Percentiles rank a stretch among this genome's conserved stretches.
These are phyloP conservation scores for Platysternon megacephalum DNA, from an alignment of 2,113 vertebrate species.

Conservation along the genomic window DNA sequence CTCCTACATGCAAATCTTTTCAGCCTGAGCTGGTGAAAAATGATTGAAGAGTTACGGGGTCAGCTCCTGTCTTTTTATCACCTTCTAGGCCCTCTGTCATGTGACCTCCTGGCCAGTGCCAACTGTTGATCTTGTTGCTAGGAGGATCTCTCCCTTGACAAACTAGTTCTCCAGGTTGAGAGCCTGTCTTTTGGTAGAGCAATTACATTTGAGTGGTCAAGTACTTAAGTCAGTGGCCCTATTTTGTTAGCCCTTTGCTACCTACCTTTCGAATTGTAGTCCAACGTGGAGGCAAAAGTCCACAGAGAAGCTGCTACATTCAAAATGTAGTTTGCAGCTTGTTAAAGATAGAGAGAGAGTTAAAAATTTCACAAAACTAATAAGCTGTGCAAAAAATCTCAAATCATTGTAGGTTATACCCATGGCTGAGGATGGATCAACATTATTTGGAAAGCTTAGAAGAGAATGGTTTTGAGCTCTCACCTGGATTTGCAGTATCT, in stretches of 20 bases:
- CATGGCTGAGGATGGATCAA: background rate
- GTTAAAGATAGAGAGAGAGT: background rate
- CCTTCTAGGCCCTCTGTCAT: background rate
- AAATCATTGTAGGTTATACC: background rate
- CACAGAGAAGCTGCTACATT: background rate
- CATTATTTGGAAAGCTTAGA: background rate
- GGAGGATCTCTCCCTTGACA: background rate
- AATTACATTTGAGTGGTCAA: background rate
- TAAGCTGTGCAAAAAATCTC: background rate
- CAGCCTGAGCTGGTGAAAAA: no score
- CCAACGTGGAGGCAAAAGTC: background rate
- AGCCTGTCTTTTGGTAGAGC: background rate
- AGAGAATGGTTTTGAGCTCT: background rate
- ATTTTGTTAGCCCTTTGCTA: background rate
- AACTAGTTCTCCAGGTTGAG: background rate
- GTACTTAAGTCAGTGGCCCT: background rate
- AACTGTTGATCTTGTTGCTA: background rate
- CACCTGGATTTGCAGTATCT: background rate
- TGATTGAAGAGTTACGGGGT: no score
- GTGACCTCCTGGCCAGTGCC: background rate
- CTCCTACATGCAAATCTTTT: no score
- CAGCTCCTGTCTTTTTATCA: background rate
- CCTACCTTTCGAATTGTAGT: background rate
- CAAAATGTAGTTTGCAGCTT: background rate
- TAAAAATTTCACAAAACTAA: no score